Evolutionary conservation across 1,140 invertebrate genomes (phyloP), one percentile per base, ranked within the genome.

Genomic region (Caerostris extrusa): DNA sequence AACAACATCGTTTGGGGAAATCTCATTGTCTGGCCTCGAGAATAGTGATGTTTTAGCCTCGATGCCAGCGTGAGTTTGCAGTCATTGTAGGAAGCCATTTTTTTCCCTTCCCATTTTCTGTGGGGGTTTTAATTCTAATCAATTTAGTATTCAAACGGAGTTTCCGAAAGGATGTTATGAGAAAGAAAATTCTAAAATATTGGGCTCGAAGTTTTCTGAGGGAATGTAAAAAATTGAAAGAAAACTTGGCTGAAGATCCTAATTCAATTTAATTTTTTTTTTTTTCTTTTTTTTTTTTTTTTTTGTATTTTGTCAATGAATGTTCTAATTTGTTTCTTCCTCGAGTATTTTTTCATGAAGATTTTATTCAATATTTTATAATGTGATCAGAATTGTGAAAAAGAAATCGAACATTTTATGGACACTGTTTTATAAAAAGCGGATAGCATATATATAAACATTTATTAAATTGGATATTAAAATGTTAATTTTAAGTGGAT

Each of bases 1-100:
- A 83, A 91, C 90, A 91, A 56, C 90, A 91, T 91, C 90, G 81
- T 91, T 91, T 91, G 90, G 69, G 77, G 60, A 58, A 67, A 91
- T 64, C 81, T 91, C 64, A 83, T 91, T 64, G 77, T 85, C 58
- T 67, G 90, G 58, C 57, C 81, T 91, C 50, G 90, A 91, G 71
- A 91, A 69, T 91, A 91, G 19, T 17, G 57, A 88, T 53, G n/a
- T 34, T 34, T 19, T 89, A 90, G 19, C 69, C 89, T 91, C 87
- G 87, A 71, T 57, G 19, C 71, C 89, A 60, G 89, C 89, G 14
- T 56, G 89, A 34, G 71, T 60, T 61, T 19, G 64, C 19, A n/a
- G 8, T 91, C 81, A 91, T 91, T 91, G 57, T 71, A 34, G 58
- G 67, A 57, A 58, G 50, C 88, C 14, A 57, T 71, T 90, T 90